Conservation (phyloP, 2,888 invertebrate species). For the Ligdia adustata region DNA sequence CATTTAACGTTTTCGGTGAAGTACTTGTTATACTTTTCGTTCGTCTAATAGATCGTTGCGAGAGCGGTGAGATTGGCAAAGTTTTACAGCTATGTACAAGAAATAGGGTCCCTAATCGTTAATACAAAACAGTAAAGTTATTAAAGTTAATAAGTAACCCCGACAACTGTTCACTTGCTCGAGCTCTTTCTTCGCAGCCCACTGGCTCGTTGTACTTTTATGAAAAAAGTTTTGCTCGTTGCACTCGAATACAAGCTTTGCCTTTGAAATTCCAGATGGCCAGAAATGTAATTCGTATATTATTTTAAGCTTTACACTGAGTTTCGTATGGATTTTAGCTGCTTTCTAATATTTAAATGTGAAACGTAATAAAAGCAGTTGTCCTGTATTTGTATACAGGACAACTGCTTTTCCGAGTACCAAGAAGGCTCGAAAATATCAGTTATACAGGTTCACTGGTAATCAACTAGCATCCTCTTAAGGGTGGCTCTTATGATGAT, state of each 20-base stretch:
- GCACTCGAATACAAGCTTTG: conserved; percentile 60
- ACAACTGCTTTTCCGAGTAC: too few relatives aligned
- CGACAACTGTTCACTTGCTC: conserved; percentile 70
- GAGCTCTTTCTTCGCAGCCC: conserved; percentile 64
- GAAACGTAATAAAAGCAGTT: too few relatives aligned
- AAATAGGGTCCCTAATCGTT: conserved; percentile 37
- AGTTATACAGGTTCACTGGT: too few relatives aligned
- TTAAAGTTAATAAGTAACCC: conserved; percentile 76
- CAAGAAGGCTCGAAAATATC: too few relatives aligned
- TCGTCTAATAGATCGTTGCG: conserved; percentile 8
- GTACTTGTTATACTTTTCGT: conserved; percentile 19
- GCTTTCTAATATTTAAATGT: too few relatives aligned
- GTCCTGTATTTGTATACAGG: too few relatives aligned
- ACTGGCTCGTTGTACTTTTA: conserved; percentile 74
- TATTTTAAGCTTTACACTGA: conserved; percentile 1
- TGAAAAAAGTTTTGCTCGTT: conserved; percentile 77
- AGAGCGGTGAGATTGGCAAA: conserved; percentile 15
- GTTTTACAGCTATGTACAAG: conserved; percentile 16
- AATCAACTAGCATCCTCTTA: too few relatives aligned
- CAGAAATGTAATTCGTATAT: conserved; percentile 37
- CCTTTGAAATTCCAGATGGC: conserved; percentile 56
- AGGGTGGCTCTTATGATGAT: too few relatives aligned
- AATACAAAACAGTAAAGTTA: conserved; percentile 62
- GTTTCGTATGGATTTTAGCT: neutral
- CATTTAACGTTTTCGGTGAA: conserved; percentile 16